Evolutionary conservation across 2,888 invertebrate genomes (phyloP), one percentile per base, ranked within the genome.

Genomic region (Neria commutata): DNA sequence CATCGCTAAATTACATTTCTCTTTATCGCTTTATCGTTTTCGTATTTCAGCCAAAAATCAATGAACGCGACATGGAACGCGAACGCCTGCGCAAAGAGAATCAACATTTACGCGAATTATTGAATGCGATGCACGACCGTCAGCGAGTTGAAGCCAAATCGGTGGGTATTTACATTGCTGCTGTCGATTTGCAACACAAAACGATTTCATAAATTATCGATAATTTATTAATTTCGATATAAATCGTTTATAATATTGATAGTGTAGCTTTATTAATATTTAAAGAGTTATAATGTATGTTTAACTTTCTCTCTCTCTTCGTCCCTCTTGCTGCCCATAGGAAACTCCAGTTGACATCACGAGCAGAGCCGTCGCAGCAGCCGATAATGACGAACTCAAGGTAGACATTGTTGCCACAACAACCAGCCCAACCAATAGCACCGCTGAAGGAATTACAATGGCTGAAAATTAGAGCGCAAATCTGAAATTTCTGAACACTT

Each of bases 1-100:
- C 10, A n/a, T n/a, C n/a, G n/a, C n/a, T 49, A 52, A 54, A 37
- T 54, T 24, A 23, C 17, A 47, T 52, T 45, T 25, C 5, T 19
- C 8, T 29, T 25, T 49, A 5, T 45, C n/a, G 8, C 47, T 58
- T 40, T 54, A 51, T 5, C 29, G 19, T 49, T 48, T 42, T 40
- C 40, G n/a, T 29, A 19, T 21, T 46, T 11, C 34, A 92, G 91
- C 88, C 87, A 80, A 86, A 90, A 72, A 86, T 91, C 61, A 89
- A 88, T 79, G 87, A 89, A 72, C 85, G 88, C 69, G 91, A 91
- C 77, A 89, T 90, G 72, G 92, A 92, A 77, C 84, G 89, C 58
- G 90, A 90, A 72, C 85, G 87, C 69, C 81, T 91, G 71, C 85
- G 91, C 37, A 87, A 87, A 67, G 91, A 92, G 77, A 82, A 91